Percentiles rank a stretch among this genome's conserved stretches.
These are phyloP conservation scores for Haemorhous mexicanus DNA, from an alignment of 2,113 vertebrate genomes.

Conservation along the genomic window DNA sequence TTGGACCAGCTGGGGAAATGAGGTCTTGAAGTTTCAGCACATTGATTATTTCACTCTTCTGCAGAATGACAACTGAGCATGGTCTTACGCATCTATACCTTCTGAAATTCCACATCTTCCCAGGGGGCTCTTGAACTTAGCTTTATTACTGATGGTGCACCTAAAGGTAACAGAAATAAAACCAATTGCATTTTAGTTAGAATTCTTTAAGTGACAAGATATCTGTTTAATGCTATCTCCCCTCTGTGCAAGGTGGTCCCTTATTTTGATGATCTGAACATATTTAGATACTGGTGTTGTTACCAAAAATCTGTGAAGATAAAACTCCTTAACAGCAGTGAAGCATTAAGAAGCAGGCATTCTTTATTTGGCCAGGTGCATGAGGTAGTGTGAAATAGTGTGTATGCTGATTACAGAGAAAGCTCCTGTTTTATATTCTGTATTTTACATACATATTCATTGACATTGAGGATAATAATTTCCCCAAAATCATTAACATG, in stretches of 20 bases:
- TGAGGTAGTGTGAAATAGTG: not conserved
- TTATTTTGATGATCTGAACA: not conserved
- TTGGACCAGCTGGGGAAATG: constrained; percentile 98
- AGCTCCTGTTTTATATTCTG: not conserved
- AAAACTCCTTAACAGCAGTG: not conserved
- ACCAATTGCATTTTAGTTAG: not conserved
- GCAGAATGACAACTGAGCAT: constrained; percentile 34
- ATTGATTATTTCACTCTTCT: constrained; percentile 76
- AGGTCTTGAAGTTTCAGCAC: constrained; percentile 95
- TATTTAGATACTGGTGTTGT: not conserved
- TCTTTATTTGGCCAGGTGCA: not conserved
- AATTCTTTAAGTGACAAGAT: not conserved
- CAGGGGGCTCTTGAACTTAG: not conserved
- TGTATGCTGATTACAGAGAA: not conserved
- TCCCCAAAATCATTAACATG: not conserved
- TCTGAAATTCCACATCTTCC: not conserved
- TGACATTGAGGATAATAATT: not conserved
- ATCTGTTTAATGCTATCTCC: not conserved
- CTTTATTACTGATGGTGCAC: not conserved
- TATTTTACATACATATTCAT: not conserved
- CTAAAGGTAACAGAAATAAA: not conserved
- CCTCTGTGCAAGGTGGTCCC: not conserved
- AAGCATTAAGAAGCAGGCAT: not conserved
- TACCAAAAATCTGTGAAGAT: not conserved
- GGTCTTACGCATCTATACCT: not conserved